Percentiles rank a stretch among this genome's conserved stretches.
phyloP scores from a whole-genome alignment of 2,888 invertebrate species.

The Saturnia japonica region DNA sequence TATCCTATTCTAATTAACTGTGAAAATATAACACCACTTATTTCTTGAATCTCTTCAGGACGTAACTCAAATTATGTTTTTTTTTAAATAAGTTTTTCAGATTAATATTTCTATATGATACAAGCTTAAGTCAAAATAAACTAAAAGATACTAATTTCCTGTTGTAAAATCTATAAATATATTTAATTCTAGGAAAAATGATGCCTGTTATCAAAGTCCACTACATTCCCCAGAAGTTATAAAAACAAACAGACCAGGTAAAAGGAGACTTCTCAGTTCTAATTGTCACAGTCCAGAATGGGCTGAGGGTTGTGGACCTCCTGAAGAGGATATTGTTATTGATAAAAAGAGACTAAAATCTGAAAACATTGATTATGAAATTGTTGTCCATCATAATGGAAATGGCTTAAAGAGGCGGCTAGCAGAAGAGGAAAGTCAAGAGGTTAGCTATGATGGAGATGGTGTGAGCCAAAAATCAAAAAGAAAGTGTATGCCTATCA shows the following conservation, averaged over 20 bases:
- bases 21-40: not conserved
- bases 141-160: not conserved
- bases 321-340: slow-evolving; percentile 44
- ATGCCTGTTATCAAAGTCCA: slow-evolving; percentile 51
- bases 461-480: slow-evolving; percentile 47
- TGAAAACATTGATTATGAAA: slow-evolving; percentile 30
- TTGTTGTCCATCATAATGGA: slow-evolving; percentile 29
- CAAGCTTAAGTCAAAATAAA: not conserved
- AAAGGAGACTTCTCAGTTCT: slow-evolving; percentile 50
- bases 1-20: no score
- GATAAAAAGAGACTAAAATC: slow-evolving; percentile 49
- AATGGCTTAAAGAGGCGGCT: slow-evolving; percentile 47
- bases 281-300: slow-evolving; percentile 68
- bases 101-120: not conserved
- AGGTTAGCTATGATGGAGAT: slow-evolving; percentile 63
- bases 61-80: not conserved
- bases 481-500: slow-evolving; percentile 58
- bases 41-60: not conserved
- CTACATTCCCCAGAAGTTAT: slow-evolving; percentile 61
- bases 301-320: slow-evolving; percentile 67
- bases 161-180: not conserved
- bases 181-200: slow-evolving; percentile 55
- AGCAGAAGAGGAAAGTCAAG: slow-evolving; percentile 41
- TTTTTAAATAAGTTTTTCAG: not conserved
- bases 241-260: slow-evolving; percentile 46